Conservation (phyloP, 1,140 invertebrate genomes). For the Bombus terrestris region DNA sequence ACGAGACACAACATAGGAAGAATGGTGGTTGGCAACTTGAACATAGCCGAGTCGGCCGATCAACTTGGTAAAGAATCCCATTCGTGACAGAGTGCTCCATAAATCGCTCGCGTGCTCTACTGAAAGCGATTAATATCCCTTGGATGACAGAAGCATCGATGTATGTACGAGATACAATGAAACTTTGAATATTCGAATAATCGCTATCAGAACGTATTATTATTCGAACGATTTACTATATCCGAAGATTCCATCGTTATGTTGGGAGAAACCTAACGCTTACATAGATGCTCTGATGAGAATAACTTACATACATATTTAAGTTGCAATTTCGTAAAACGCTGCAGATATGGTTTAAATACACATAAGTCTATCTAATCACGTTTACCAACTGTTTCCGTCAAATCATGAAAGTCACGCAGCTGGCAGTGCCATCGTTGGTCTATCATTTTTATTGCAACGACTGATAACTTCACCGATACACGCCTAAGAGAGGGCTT, state of each 20-base stretch:
- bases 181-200: not conserved
- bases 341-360: not conserved
- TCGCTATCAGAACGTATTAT: no score
- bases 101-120: slow-evolving; percentile 10
- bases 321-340: not conserved
- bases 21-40: slow-evolving; percentile 50
- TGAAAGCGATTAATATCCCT: slow-evolving; percentile 18
- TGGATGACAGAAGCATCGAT: not conserved
- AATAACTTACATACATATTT: not conserved
- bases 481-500: not conserved
- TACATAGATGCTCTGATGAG: not conserved
- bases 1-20: slow-evolving; percentile 48
- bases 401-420: slow-evolving; percentile 53
- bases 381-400: slow-evolving; percentile 17
- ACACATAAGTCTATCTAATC: not conserved
- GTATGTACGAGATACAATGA: not conserved
- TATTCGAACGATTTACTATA: not conserved
- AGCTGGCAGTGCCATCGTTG: slow-evolving; percentile 39
- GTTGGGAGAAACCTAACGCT: not conserved
- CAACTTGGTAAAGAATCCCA: slow-evolving; percentile 58
- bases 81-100: slow-evolving; percentile 7
- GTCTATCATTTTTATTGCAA: slow-evolving; percentile 31
- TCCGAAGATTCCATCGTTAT: not conserved
- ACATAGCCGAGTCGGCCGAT: slow-evolving; percentile 17
- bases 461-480: slow-evolving; percentile 17